A percentile compares a stretch with the other conserved stretches of the same genome.
phyloP scores from a whole-genome alignment of 2,113 vertebrate species.

The Marcusenius ussheri region DNA sequence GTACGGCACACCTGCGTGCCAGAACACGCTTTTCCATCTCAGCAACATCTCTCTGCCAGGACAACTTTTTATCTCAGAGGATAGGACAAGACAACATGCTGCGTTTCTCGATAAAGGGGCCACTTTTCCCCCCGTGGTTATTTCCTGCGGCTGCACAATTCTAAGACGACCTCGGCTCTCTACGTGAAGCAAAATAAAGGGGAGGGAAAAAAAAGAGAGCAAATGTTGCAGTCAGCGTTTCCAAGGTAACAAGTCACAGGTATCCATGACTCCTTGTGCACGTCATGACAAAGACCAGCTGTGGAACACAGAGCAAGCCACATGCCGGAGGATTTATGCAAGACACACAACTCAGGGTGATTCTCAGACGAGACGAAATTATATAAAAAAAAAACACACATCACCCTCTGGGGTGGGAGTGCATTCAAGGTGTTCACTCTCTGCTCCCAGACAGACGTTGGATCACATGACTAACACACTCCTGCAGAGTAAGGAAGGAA shows the following conservation, averaged over 20 bases:
- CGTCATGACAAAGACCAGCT: not conserved
- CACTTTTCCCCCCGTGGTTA: not conserved
- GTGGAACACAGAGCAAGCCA: not conserved
- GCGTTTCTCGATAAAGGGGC: not conserved
- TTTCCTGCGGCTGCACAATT: not conserved
- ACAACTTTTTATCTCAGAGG: not conserved
- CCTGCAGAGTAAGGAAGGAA: not conserved
- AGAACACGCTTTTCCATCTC: not conserved
- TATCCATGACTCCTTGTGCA: not conserved
- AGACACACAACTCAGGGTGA: not conserved
- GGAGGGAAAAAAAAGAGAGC: not conserved
- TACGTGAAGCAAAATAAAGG: not conserved
- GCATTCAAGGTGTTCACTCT: not conserved
- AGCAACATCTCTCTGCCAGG: not conserved
- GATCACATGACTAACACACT: not conserved
- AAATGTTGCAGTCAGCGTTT: not conserved
- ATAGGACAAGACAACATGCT: not conserved
- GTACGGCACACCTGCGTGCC: conserved; percentile 17
- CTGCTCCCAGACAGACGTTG: not conserved
- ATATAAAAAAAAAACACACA: not conserved
- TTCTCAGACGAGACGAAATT: not conserved
- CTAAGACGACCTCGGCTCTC: not conserved
- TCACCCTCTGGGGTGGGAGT: not conserved
- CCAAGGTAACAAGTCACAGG: not conserved
- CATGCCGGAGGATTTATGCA: not conserved